Base-by-base conservation (phyloP, 2,797 vertebrate genomes). In the Myotis daubentonii region DNA sequence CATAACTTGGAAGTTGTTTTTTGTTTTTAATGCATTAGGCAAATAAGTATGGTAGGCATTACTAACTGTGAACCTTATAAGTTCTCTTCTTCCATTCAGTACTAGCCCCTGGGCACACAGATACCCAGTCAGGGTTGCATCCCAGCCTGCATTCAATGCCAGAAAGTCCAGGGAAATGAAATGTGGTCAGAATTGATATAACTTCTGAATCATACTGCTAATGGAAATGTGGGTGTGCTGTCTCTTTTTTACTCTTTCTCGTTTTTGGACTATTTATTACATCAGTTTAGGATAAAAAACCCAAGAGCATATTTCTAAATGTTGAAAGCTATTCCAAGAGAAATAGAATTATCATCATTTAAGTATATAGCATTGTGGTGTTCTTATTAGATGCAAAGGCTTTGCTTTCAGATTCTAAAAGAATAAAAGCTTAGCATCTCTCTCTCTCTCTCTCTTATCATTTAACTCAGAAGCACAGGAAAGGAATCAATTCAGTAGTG, bases 41-140 rank as follows among this genome's bases (percentile, higher is more conserved):
- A 93, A 72, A 30, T n/a, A 38, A 4, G 1, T 47, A 33, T 51
- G 15, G 15, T n/a, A 4, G 28, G 49, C 41, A 12, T 55, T 7
- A 30, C 33, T 82, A 60, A 66, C 13, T 47, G 20, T 30, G 66
- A 91, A n/a, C 15, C 36, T 94, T 4, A 0, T 75, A 23, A 41
- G 0, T 36, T 51, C 17, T 47, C 10, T 19, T 19, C n/a, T 92
- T 91, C 41, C 28, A 16, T 33, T 74, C 12, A 62, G 2, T 1
- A 60, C 5, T 16, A 15, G 19, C 33, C 12, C 3, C 8, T 1
- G n/a, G 57, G 1, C 0, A 38, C 28, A 38, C 15, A 12, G 23
- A 60, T 3, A 19, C 1, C 47, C 8, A 16, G 19, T 30, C 7
- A 66, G 1, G 20, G 13, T 44, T 51, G 4, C 51, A 65, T 49